phyloP scores from a whole-genome alignment of 2,888 invertebrate genomes.

The Oligia strigilis region DNA sequence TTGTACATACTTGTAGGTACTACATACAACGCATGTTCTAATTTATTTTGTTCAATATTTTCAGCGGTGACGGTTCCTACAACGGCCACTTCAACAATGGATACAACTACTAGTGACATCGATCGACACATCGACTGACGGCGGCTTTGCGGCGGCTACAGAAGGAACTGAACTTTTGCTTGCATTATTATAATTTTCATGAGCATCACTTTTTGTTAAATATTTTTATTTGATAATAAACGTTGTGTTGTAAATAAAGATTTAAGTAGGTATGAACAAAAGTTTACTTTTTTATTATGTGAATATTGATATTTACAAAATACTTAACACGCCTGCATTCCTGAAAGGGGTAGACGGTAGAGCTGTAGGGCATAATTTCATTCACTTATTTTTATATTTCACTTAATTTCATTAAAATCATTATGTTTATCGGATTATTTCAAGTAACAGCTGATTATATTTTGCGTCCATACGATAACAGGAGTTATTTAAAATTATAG shows the following conservation, averaged over 20 bases:
- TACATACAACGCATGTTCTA: no score
- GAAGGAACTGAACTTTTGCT: not conserved
- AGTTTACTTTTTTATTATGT: not conserved
- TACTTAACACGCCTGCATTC: not conserved
- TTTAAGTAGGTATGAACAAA: conserved; percentile 18
- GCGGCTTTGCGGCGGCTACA: not conserved
- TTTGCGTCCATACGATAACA: no score
- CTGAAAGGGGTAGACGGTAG: not conserved
- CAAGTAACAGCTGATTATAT: no score
- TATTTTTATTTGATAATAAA: conserved; percentile 20
- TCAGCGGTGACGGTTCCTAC: conserved; percentile 77
- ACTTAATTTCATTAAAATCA: no score
- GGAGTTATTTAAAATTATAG: no score
- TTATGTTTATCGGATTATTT: no score
- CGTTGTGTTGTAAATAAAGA: conserved; percentile 70
- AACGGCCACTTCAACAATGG: conserved; percentile 72
- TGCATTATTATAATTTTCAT: conserved; percentile 11
- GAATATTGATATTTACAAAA: not conserved
- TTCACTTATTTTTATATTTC: no score
- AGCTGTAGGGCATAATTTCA: no score
- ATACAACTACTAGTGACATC: conserved; percentile 69
- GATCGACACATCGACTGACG: conserved; percentile 15
- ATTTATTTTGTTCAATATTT: conserved; percentile 47
- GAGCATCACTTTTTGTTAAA: conserved; percentile 65
- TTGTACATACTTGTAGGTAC: no score